These are phyloP conservation scores for Planiliza haematocheilus DNA, from an alignment of 2,113 vertebrate genomes.

Conservation along the genomic window DNA sequence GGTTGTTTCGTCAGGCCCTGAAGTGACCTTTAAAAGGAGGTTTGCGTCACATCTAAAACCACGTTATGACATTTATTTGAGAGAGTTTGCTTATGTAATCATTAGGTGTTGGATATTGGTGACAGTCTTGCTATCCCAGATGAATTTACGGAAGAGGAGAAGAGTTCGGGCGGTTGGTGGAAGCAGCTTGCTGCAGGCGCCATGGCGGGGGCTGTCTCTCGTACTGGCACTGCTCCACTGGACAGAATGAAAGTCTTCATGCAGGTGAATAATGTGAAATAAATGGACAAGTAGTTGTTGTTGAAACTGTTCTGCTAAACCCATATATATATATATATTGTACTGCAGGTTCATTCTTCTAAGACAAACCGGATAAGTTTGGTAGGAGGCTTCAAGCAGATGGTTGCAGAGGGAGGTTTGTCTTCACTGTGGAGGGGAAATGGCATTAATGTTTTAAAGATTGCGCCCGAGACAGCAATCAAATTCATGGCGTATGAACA, in stretches of 20 bases:
- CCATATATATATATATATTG: slow-evolving; percentile 20
- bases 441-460: slow-evolving; percentile 95
- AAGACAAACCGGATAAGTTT: slow-evolving; percentile 88
- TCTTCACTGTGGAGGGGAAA: slow-evolving; percentile 94
- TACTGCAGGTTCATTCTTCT: slow-evolving; percentile 89
- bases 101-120: slow-evolving; percentile 93
- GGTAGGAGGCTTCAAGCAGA: slow-evolving; percentile 88
- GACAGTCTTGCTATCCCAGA: slow-evolving; percentile 94
- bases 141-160: slow-evolving; percentile 95
- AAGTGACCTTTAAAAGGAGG: slow-evolving; percentile 41
- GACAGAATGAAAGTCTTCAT: slow-evolving; percentile 96
- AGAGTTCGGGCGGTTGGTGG: slow-evolving; percentile 92
- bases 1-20: not conserved
- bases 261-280: slow-evolving; percentile 84
- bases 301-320: not conserved
- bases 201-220: slow-evolving; percentile 90
- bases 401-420: slow-evolving; percentile 92
- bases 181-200: slow-evolving; percentile 92
- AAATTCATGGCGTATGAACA: slow-evolving; percentile 97
- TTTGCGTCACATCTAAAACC: slow-evolving; percentile 11
- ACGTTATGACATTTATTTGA: not conserved
- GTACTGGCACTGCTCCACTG: slow-evolving; percentile 93
- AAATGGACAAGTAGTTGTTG: not conserved
- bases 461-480: slow-evolving; percentile 95
- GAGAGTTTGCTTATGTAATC: slow-evolving; percentile 21